phyloP scores from a whole-genome alignment of 1,140 invertebrate species.

The Lordiphosa stackelbergi region DNA sequence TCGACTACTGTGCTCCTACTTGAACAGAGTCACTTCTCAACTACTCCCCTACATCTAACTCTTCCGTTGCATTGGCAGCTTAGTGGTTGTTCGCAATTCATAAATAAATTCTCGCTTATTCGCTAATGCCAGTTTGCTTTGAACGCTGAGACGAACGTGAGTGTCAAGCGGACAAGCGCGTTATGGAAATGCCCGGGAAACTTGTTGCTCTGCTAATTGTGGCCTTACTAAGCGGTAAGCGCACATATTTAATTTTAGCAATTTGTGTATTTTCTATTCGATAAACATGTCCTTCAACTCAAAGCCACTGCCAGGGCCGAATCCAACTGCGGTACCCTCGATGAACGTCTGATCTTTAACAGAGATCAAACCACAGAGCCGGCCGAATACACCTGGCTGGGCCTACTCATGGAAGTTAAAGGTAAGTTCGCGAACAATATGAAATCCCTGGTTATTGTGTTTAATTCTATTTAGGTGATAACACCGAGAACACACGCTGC shows the following conservation, averaged over 20 bases:
- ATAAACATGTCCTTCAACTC: neutral
- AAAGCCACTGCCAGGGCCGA: constrained; percentile 2
- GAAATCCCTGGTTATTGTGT: too few relatives aligned
- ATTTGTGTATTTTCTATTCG: neutral
- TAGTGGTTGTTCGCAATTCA: too few relatives aligned
- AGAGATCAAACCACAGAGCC: constrained; percentile 22
- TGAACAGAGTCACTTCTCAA: too few relatives aligned
- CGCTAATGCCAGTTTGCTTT: constrained; percentile 21
- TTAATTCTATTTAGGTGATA: neutral
- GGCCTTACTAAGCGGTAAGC: constrained; percentile 26
- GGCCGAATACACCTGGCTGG: constrained; percentile 48
- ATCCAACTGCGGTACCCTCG: constrained; percentile 29
- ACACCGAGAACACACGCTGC: constrained; percentile 18
- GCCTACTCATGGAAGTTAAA: constrained; percentile 20
- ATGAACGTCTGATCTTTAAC: constrained; percentile 36
- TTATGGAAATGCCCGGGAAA: constrained; percentile 27
- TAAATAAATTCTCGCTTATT: constrained; percentile 1
- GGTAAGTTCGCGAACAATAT: constrained; percentile 14
- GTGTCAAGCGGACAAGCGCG: constrained; percentile 14
- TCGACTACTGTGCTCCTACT: too few relatives aligned
- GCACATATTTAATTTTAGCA: neutral
- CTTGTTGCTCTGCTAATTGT: constrained; percentile 27
- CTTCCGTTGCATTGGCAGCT: too few relatives aligned
- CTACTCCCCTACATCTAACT: too few relatives aligned
- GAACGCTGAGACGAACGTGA: constrained; percentile 13